These are phyloP conservation scores for Nestor notabilis DNA, from an alignment of 2,113 vertebrate species.

Conservation along the genomic window DNA sequence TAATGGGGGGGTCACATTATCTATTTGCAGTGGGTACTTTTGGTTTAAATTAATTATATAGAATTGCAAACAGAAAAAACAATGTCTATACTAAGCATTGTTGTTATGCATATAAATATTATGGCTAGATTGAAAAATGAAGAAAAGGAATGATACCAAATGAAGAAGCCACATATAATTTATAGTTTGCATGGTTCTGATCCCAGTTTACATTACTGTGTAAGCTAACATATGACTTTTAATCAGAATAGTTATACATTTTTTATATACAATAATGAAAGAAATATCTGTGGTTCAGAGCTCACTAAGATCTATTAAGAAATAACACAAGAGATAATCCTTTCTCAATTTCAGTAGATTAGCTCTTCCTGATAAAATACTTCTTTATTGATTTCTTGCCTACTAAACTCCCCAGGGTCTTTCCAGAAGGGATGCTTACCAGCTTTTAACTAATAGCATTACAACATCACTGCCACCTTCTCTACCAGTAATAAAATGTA, in stretches of 20 bases:
- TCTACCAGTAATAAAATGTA: not conserved
- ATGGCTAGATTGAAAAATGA: not conserved
- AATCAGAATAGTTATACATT: not conserved
- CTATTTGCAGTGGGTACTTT: not conserved
- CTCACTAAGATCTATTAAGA: not conserved
- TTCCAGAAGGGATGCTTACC: not conserved
- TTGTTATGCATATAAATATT: not conserved
- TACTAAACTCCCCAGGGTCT: not conserved
- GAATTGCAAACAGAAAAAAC: not conserved
- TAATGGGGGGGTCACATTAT: not conserved
- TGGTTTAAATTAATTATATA: not conserved
- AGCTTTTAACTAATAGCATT: constrained; percentile 28
- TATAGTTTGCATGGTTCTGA: not conserved
- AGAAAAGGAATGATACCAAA: not conserved
- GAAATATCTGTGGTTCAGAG: not conserved
- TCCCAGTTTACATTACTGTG: not conserved
- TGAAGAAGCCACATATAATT: not conserved
- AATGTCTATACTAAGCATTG: not conserved
- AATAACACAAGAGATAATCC: not conserved
- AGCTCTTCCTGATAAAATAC: constrained; percentile 4
- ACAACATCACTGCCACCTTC: not conserved
- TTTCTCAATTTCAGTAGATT: constrained; percentile 5
- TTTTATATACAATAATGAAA: not conserved
- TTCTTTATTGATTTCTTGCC: constrained; percentile 30
- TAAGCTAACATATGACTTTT: not conserved